A percentile compares a stretch with the other conserved stretches of the same genome.
Conservation (phyloP, 2,797 vertebrate genomes). For the Sebastes iracundus region DNA sequence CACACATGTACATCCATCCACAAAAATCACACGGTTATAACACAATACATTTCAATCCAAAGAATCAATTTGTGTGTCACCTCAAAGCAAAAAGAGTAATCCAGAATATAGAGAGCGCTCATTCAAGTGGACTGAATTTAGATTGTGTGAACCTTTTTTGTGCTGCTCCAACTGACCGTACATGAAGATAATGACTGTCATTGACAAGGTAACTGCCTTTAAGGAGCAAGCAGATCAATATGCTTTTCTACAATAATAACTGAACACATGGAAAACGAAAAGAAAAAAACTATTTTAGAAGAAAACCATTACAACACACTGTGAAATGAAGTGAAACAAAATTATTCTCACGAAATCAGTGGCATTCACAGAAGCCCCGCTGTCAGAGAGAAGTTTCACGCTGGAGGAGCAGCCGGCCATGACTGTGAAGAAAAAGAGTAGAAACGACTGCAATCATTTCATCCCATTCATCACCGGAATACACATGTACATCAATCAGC, state of each 20-base stretch:
- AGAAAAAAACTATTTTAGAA: not conserved
- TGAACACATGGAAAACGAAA: not conserved
- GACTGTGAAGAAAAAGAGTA: conserved; percentile 75
- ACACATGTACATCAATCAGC: not conserved
- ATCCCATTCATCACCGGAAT: conserved; percentile 7
- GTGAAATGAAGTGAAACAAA: conserved; percentile 18
- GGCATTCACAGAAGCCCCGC: conserved; percentile 89
- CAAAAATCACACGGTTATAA: not conserved
- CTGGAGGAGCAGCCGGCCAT: conserved; percentile 95
- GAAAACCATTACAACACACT: not conserved
- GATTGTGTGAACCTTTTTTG: not conserved
- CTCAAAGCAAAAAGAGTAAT: not conserved
- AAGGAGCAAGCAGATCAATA: not conserved
- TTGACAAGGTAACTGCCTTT: not conserved
- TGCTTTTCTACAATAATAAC: not conserved
- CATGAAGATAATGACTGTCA: not conserved
- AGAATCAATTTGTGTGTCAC: not conserved
- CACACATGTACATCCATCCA: not conserved
- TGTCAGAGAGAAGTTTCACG: conserved; percentile 95
- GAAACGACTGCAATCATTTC: conserved; percentile 1
- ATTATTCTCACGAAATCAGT: conserved; percentile 89
- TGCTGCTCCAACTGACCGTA: not conserved
- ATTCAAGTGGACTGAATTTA: not conserved
- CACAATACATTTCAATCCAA: not conserved
- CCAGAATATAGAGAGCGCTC: not conserved